Conservation (phyloP, 92 coral and sea anemone species). For the Hydrozoanthus gracilis region DNA sequence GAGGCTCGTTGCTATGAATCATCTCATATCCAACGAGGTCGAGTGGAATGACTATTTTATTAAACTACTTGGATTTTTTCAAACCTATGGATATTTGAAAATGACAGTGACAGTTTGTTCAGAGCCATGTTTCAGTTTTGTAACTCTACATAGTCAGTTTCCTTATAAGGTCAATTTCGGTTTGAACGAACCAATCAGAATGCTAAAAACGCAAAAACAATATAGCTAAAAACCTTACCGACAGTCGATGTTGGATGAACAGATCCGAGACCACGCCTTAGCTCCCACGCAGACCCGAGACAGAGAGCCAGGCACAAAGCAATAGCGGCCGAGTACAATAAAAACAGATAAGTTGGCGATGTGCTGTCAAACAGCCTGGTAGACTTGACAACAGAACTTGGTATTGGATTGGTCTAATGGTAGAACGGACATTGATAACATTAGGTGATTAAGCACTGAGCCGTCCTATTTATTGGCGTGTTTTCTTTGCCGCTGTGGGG, state of each 20-base stretch:
- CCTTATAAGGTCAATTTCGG: not conserved
- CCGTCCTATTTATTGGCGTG: no score
- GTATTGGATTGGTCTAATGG: not conserved
- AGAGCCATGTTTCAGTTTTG: no score
- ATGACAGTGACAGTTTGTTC: no score
- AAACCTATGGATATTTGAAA: no score
- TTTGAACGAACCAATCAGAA: no score
- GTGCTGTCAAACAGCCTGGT: slow-evolving; percentile 29
- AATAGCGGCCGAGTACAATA: slow-evolving; percentile 8
- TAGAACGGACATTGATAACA: not conserved
- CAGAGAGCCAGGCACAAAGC: slow-evolving; percentile 7
- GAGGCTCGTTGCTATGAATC: no score
- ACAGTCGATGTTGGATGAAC: not conserved
- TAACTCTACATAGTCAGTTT: no score
- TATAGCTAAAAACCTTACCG: not conserved
- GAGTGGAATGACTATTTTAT: no score
- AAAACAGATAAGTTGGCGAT: slow-evolving; percentile 1
- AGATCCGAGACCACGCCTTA: slow-evolving; percentile 12
- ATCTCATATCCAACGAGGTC: no score
- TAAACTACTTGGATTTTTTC: no score
- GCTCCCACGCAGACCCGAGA: slow-evolving; percentile 24
- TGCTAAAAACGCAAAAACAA: no score
- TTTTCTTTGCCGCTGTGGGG: no score
- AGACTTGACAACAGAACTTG: slow-evolving; percentile 24
- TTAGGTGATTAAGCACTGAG: not conserved